Conservation (phyloP, 2,113 vertebrate species). For the Tachycineta bicolor region DNA sequence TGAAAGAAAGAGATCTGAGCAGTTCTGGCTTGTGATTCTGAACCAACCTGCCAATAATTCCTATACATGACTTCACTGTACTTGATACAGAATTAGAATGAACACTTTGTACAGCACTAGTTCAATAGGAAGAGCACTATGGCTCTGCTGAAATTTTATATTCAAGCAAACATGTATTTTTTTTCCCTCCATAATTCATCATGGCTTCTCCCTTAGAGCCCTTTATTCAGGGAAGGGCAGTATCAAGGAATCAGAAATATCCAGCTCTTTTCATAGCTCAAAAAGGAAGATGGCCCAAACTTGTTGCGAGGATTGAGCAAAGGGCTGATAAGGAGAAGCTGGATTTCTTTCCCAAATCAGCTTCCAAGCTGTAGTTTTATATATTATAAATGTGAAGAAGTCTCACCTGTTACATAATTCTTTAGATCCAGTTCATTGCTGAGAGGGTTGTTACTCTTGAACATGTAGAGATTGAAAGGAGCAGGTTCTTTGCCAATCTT, state of each 20-base stretch:
- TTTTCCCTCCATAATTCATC: neutral
- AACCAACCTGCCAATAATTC: neutral
- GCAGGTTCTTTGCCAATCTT: constrained; percentile 92
- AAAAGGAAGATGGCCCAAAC: neutral
- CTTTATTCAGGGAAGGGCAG: neutral
- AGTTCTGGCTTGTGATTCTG: neutral
- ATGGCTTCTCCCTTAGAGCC: neutral
- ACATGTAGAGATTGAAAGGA: constrained; percentile 98
- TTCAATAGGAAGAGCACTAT: neutral
- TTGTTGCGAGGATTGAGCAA: neutral
- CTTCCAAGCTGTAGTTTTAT: neutral
- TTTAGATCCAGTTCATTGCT: constrained; percentile 96
- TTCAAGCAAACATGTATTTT: neutral
- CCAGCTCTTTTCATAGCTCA: neutral
- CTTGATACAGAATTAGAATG: neutral
- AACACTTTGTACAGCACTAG: neutral
- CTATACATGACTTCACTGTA: neutral
- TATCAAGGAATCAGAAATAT: neutral
- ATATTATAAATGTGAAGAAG: neutral
- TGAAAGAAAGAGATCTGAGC: neutral
- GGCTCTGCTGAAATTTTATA: neutral
- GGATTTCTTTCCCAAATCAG: neutral
- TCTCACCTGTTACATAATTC: constrained; percentile 97
- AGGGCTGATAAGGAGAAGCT: neutral
- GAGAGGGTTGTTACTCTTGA: constrained; percentile 99